Evolutionary conservation across 2,113 vertebrate genomes (phyloP), one percentile per base, ranked within the genome.

Genomic region (Hemiscyllium ocellatum): DNA sequence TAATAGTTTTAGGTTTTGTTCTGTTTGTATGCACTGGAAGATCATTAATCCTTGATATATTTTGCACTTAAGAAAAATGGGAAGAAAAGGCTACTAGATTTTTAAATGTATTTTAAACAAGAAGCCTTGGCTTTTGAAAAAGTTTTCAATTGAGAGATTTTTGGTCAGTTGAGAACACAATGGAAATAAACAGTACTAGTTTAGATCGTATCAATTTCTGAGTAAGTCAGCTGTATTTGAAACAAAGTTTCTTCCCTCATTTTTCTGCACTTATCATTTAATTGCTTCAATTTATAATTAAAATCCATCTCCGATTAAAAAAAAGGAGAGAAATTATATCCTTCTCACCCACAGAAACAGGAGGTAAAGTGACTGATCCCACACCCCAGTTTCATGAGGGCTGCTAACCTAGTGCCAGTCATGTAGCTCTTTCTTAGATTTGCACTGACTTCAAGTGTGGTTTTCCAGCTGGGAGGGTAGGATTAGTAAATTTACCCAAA

Each of bases 401-500:
- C n/a, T 93, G 80, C 4, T 1, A 26, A 72, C 4, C 26, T 20
- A 70, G 69, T 70, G 69, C 69, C 4, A 72, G 70, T 56, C 47
- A 19, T 86, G 42, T 65, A n/a, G 29, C 1, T 17, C 61, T 93
- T 66, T 93, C 5, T 68, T 61, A n/a, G 65, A 93, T 68, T n/a
- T 93, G 89, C 29, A 22, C 56, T 66, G 0, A 6, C 20, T 93
- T 93, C 89, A 93, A 93, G 33, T 93, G 89, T 22, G 33, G 61
- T 17, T 93, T 33, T n/a, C 61, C n/a, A 93, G 86, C 50, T 52
- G 47, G 24, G 87, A 65, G 65, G 33, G 89, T 56, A 65, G 29
- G 87, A 91, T 65, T 61, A 91, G 89, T 66, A 61, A 93, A 66
- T 93, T 83, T 68, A 66, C 89, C n/a, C 61, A 93, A 93, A 66